These are phyloP conservation scores for Barbus barbus DNA, from an alignment of 2,113 vertebrate species.

Conservation along the genomic window DNA sequence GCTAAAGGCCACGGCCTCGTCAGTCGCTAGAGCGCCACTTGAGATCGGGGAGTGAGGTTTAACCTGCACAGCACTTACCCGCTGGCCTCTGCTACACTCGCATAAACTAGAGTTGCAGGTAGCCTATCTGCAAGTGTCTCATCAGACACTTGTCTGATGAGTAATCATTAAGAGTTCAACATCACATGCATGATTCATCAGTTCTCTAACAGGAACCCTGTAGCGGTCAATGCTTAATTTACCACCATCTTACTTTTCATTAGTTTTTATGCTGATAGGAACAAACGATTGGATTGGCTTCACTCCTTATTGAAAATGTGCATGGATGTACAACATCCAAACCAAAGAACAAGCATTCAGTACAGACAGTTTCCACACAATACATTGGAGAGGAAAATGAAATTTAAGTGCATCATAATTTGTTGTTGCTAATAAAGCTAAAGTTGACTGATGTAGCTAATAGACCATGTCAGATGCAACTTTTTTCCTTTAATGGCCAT, in stretches of 20 bases:
- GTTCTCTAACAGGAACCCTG: background rate
- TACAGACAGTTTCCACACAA: background rate
- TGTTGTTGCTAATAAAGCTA: background rate
- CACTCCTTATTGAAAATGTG: background rate
- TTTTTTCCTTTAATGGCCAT: background rate
- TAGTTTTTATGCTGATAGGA: background rate
- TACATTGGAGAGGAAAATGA: background rate
- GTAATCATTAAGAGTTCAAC: background rate
- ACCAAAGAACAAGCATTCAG: background rate
- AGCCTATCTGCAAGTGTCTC: no score
- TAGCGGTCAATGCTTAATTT: background rate
- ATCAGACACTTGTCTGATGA: no score
- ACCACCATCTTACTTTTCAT: background rate
- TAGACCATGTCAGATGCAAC: background rate
- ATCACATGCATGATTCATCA: slow-evolving; percentile 4
- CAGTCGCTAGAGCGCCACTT: no score
- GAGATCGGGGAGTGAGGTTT: no score
- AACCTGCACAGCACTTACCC: no score
- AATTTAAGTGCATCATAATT: background rate
- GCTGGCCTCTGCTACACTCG: no score
- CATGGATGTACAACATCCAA: background rate
- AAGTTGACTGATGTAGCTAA: background rate
- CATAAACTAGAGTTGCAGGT: no score
- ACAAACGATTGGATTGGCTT: background rate
- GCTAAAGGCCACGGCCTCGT: no score